Conservation (phyloP, 2,797 vertebrate species). For the Rhincodon typus region DNA sequence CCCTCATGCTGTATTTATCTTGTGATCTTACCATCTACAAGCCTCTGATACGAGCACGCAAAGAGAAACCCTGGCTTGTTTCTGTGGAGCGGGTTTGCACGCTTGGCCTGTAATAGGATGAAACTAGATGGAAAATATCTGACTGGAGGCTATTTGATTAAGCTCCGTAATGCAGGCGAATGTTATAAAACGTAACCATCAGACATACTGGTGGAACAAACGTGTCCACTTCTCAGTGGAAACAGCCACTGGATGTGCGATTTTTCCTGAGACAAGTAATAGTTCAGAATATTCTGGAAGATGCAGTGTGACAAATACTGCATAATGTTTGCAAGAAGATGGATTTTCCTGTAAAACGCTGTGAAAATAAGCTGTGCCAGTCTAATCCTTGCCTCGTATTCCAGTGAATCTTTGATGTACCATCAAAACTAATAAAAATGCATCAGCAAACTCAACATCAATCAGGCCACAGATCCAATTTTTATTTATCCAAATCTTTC, state of each 20-base stretch:
- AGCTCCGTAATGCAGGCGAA: background rate
- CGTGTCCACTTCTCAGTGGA: conserved; percentile 6
- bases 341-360: background rate
- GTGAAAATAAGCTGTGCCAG: background rate
- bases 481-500: background rate
- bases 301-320: background rate
- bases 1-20: background rate
- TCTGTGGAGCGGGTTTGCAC: conserved; percentile 22
- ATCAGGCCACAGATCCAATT: background rate
- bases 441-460: background rate
- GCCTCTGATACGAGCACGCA: background rate
- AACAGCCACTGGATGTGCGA: background rate
- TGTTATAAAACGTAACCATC: conserved; percentile 30
- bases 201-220: conserved; percentile 24
- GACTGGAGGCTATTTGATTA: conserved; percentile 34
- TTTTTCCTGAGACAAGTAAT: background rate
- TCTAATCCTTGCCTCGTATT: background rate
- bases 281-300: background rate
- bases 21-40: background rate
- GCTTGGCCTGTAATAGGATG: conserved; percentile 34
- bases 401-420: background rate
- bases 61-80: background rate
- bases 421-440: background rate
- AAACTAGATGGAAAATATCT: conserved; percentile 37
- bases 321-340: conserved; percentile 13